phyloP scores from a whole-genome alignment of 2,113 vertebrate genomes.

The Hippocampus mohnikei region DNA sequence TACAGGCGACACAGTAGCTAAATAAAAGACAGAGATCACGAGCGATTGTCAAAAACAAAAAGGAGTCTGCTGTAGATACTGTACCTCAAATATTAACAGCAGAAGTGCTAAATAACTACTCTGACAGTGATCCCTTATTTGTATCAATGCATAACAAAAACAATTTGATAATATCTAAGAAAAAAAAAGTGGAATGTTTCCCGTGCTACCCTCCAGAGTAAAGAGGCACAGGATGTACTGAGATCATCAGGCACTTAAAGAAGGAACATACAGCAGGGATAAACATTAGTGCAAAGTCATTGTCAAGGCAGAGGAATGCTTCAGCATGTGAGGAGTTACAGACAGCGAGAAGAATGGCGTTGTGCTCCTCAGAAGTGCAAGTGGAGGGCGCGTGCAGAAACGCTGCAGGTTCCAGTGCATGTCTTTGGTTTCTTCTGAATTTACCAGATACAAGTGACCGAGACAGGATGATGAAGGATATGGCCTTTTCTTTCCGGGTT shows the following conservation, averaged over 20 bases:
- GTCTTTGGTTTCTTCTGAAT: constrained; percentile 55
- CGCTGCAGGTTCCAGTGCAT: constrained; percentile 70
- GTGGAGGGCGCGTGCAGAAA: constrained; percentile 45
- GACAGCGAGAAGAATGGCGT: constrained; percentile 10
- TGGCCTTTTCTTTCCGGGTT: background rate
- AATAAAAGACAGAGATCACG: constrained; percentile 28
- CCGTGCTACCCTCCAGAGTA: constrained; percentile 39
- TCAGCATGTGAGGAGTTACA: constrained; percentile 19
- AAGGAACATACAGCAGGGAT: constrained; percentile 52
- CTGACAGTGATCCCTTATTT: constrained; percentile 66
- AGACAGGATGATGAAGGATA: background rate
- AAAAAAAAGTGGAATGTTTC: constrained; percentile 64
- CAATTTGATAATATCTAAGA: constrained; percentile 27
- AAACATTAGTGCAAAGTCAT: constrained; percentile 59
- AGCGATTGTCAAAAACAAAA: constrained; percentile 59
- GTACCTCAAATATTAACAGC: constrained; percentile 31
- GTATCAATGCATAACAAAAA: constrained; percentile 40
- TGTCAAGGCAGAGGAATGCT: constrained; percentile 49
- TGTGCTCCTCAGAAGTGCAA: constrained; percentile 57
- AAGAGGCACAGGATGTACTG: constrained; percentile 15
- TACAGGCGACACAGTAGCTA: constrained; percentile 23
- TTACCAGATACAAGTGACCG: constrained; percentile 16
- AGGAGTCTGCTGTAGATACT: constrained; percentile 19
- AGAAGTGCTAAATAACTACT: constrained; percentile 48
- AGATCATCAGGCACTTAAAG: constrained; percentile 59